A percentile compares a stretch with the other conserved stretches of the same genome.
phyloP scores from a whole-genome alignment of 2,113 vertebrate genomes.

The Oryzias javanicus region DNA sequence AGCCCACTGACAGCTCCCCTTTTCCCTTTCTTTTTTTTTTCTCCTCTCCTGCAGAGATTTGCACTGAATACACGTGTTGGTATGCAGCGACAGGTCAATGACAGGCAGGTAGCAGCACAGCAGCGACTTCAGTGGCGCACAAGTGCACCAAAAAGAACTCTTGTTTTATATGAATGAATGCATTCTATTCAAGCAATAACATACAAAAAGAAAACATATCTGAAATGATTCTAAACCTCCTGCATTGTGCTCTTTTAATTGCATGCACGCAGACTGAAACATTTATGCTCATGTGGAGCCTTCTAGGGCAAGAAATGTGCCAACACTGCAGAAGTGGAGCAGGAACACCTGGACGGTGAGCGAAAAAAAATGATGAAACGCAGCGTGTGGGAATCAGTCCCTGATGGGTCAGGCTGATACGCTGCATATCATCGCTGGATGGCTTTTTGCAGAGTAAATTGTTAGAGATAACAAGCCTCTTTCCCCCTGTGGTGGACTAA shows the following conservation, averaged over 20 bases:
- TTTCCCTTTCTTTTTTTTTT: constrained; percentile 10
- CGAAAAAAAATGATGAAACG: not conserved
- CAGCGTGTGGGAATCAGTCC: not conserved
- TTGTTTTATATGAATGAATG: not conserved
- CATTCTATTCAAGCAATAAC: no score
- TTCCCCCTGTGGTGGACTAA: no score
- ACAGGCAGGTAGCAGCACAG: constrained; percentile 22
- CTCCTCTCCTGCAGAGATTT: constrained; percentile 17
- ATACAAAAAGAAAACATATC: no score
- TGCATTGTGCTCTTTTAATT: no score
- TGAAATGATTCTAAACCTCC: no score
- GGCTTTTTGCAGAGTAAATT: no score
- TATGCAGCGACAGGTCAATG: constrained; percentile 40
- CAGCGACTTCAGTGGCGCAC: constrained; percentile 47
- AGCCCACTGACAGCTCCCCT: constrained; percentile 38
- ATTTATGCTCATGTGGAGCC: no score
- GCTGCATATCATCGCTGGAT: no score
- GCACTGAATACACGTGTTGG: constrained; percentile 17
- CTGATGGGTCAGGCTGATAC: not conserved
- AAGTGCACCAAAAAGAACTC: constrained; percentile 4
- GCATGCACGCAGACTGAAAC: no score
- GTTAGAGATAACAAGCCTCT: no score
- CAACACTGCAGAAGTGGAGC: constrained; percentile 27
- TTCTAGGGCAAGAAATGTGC: constrained; percentile 18
- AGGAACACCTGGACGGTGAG: constrained; percentile 18